Evolutionary conservation across 2,888 invertebrate genomes (phyloP).

Genomic region (Acanthosepion lycidas): DNA sequence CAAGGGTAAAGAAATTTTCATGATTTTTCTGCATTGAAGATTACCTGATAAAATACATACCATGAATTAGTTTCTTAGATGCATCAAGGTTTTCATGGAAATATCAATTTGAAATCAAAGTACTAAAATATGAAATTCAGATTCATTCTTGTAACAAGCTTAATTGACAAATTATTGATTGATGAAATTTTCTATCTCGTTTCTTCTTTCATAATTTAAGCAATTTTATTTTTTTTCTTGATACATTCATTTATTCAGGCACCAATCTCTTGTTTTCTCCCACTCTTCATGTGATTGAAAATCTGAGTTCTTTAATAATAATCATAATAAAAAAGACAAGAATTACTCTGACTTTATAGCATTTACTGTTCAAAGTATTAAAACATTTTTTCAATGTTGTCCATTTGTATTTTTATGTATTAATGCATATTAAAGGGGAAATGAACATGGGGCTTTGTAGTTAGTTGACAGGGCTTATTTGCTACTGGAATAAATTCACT

Average conservation of each 20-base stretch:
- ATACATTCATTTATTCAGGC: slow-evolving; percentile 1
- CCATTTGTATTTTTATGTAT: not conserved
- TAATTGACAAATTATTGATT: not conserved
- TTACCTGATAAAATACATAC: not conserved
- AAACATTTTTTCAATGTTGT: not conserved
- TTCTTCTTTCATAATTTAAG: not conserved
- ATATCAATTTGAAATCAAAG: not conserved
- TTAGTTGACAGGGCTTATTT: not conserved
- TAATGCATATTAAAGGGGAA: not conserved
- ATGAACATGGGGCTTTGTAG: not conserved
- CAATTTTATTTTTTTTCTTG: not conserved
- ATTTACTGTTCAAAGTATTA: not conserved
- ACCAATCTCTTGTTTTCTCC: not conserved
- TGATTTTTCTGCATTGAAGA: not conserved
- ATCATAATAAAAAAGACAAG: not conserved
- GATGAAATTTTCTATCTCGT: not conserved
- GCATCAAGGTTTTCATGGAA: not conserved
- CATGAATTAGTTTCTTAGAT: not conserved
- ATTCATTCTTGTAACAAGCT: not conserved
- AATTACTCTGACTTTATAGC: not conserved
- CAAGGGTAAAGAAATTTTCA: not conserved
- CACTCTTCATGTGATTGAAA: not conserved
- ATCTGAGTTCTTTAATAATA: not conserved
- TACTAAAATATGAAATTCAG: not conserved
- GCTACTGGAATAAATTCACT: not conserved